Evolutionary conservation across 2,888 invertebrate genomes (phyloP).

Genomic region (Ecliptopera silaceata): DNA sequence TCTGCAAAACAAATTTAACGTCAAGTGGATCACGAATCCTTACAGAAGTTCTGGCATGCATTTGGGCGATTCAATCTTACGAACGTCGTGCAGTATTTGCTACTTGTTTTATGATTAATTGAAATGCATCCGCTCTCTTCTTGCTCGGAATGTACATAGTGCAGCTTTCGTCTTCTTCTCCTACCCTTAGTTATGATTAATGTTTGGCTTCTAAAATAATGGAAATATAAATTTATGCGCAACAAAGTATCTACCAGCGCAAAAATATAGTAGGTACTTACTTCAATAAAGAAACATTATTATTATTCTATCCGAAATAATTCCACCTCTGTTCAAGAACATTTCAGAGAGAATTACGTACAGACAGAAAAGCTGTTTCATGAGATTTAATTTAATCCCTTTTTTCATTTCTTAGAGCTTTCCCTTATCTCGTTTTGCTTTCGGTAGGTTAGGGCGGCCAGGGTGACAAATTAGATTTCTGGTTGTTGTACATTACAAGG

Average conservation of each 20-base stretch:
- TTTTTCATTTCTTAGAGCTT: slow-evolving; percentile 34
- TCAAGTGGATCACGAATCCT: slow-evolving; percentile 22
- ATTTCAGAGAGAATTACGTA: slow-evolving; percentile 28
- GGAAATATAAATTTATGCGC: neutral
- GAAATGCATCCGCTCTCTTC: slow-evolving; percentile 1
- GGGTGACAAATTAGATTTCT: neutral
- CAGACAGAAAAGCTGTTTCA: slow-evolving; percentile 26
- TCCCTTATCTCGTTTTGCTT: slow-evolving; percentile 28
- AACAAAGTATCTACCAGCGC: neutral
- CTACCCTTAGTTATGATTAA: neutral
- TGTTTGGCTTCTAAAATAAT: too few relatives aligned
- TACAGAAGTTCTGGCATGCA: slow-evolving; percentile 19
- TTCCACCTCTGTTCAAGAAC: slow-evolving; percentile 14
- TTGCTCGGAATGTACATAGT: neutral
- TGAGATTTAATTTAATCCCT: slow-evolving; percentile 34
- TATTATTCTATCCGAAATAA: slow-evolving; percentile 11
- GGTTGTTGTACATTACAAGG: neutral
- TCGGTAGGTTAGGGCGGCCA: neutral
- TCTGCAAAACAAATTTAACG: slow-evolving; percentile 34
- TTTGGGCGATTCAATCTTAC: slow-evolving; percentile 23
- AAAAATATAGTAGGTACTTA: too few relatives aligned
- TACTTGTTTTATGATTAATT: slow-evolving; percentile 20
- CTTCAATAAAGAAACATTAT: neutral
- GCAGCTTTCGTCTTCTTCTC: neutral
- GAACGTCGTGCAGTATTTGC: slow-evolving; percentile 12